Base-by-base conservation (phyloP, 2,113 vertebrate species). In the Bos indicus region DNA sequence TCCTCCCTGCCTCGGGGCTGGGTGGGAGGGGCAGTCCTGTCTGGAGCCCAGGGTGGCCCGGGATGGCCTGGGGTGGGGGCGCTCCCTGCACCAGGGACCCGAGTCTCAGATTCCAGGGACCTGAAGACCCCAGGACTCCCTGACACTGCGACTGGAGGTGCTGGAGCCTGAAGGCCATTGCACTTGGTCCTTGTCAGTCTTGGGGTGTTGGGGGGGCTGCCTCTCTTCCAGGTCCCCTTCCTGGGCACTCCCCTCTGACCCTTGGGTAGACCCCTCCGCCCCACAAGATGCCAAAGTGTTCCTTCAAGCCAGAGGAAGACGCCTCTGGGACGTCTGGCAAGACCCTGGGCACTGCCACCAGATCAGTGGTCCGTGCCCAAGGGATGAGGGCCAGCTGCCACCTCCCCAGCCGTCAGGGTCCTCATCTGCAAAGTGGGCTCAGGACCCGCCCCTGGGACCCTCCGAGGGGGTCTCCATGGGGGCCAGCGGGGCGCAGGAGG, bases 121-220 rank as follows among this genome's bases (percentile, higher is more conserved):
- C 7, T 0, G 19, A 62, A 46, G 23, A 51, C 51, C 56, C 59
- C 12, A 11, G 51, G 19, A 30, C 48, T 62, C 5, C 13, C 3
- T 0, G 19, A 9, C 64, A 1, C 19, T 3, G 40, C n/a, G 51
- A 9, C 1, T 5, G 0, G 25, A 19, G 15, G 9, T 9, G 23
- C 17, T 81, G n/a, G n/a, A 1, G 3, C 16, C 13, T 11, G 3
- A 7, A 25, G 62, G 25, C 62, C 19, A 0, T 2, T 11, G 3
- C 6, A 3, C 30, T 19, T 36, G 60, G 26, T 54, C 33, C 94
- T 71, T 25, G 43, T 62, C 10, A 6, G 43, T 13, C n/a, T 11
- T 5, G n/a, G 26, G 52, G 43, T 2, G 5, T 7, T 6, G 0
- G 12, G 60, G 30, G 10, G 43, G 81, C 33, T 36, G 23, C 15